phyloP scores from a whole-genome alignment of 2,797 vertebrate genomes.

The Lepus oiostolus region DNA sequence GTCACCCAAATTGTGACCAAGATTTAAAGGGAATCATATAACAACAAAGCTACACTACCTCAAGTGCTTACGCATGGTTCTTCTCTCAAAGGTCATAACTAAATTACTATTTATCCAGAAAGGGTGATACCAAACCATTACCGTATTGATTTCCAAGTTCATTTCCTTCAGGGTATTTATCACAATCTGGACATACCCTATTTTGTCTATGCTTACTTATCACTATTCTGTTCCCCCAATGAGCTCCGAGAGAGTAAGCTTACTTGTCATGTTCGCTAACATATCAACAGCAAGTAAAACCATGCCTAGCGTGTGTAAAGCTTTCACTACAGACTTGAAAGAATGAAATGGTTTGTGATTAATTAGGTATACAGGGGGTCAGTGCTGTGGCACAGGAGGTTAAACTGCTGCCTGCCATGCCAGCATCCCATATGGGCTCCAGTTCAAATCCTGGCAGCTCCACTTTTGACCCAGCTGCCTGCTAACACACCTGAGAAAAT shows the following conservation, averaged over 20 bases:
- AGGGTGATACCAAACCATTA: not conserved
- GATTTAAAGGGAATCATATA: not conserved
- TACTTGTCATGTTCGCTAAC: not conserved
- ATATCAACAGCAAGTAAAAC: not conserved
- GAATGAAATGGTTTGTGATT: not conserved
- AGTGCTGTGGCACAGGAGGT: too few species aligned
- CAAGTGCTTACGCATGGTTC: not conserved
- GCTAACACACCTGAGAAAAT: too few species aligned
- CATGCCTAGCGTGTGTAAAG: not conserved
- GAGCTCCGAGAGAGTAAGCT: not conserved
- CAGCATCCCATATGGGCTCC: not conserved
- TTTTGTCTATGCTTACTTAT: not conserved
- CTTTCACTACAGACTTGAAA: not conserved
- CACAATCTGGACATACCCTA: not conserved
- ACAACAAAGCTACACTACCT: not conserved
- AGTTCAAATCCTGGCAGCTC: not conserved
- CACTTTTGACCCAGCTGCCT: too few species aligned
- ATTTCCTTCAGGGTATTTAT: slow-evolving; percentile 7
- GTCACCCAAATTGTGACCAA: not conserved
- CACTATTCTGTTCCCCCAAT: not conserved
- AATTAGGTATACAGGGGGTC: not conserved
- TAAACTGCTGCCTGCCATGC: too few species aligned
- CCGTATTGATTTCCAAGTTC: not conserved
- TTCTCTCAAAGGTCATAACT: not conserved
- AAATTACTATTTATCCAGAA: not conserved